Percentiles rank a stretch among this genome's conserved stretches.
Conservation (phyloP, 2,888 invertebrate genomes). For the Thelaira solivaga region DNA sequence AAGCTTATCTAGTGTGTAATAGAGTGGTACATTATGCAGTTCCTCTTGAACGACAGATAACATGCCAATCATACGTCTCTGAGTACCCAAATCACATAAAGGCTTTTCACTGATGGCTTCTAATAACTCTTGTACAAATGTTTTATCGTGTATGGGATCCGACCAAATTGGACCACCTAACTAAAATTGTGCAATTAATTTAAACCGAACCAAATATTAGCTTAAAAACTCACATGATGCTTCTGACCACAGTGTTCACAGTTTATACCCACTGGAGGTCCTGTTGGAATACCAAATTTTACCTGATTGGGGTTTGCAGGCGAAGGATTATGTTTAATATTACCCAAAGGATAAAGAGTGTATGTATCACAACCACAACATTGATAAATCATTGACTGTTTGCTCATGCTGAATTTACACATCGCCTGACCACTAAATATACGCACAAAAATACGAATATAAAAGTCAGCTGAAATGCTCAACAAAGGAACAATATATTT, state of each 20-base stretch:
- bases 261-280: conserved; percentile 81
- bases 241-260: conserved; percentile 88
- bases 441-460: conserved; percentile 94
- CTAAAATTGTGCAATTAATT: no score
- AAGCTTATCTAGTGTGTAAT: conserved; percentile 89
- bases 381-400: conserved; percentile 91
- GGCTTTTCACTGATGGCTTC: conserved; percentile 77
- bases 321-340: conserved; percentile 79
- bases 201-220: no score
- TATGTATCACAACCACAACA: conserved; percentile 93
- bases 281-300: conserved; percentile 84
- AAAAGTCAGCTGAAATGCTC: conserved; percentile 96
- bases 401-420: conserved; percentile 92
- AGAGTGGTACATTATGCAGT: conserved; percentile 88
- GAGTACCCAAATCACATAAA: conserved; percentile 80
- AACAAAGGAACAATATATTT: conserved; percentile 94
- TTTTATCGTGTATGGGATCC: conserved; percentile 87
- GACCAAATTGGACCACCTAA: conserved; percentile 97
- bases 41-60: conserved; percentile 90
- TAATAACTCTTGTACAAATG: conserved; percentile 86
- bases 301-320: conserved; percentile 80
- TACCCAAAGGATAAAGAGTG: conserved; percentile 86
- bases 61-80: conserved; percentile 87
- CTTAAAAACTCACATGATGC: conserved; percentile 84
- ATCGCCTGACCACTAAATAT: conserved; percentile 87